Evolutionary conservation across 2,113 vertebrate genomes (phyloP).

Genomic region (Clupea harengus): DNA sequence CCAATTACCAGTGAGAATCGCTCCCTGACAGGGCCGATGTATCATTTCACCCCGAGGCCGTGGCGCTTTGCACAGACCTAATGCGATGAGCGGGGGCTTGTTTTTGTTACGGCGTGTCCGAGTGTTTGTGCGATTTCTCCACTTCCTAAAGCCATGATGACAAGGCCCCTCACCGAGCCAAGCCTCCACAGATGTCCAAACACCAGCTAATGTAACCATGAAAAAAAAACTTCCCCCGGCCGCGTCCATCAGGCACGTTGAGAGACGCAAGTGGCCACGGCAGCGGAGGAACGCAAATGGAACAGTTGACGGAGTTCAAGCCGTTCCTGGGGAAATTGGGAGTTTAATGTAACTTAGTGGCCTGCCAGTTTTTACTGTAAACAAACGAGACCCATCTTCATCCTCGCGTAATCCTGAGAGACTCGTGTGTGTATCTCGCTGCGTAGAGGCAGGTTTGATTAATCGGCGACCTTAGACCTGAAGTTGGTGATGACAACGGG

Average conservation of each 20-base stretch:
- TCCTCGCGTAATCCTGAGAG: slow-evolving; percentile 82
- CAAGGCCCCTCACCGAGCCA: slow-evolving; percentile 60
- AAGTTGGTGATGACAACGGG: slow-evolving; percentile 76
- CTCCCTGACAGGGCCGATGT: slow-evolving; percentile 63
- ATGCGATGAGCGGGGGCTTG: slow-evolving; percentile 69
- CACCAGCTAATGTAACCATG: slow-evolving; percentile 70
- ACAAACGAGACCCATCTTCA: slow-evolving; percentile 79
- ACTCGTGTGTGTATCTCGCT: slow-evolving; percentile 82
- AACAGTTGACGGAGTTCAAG: slow-evolving; percentile 73
- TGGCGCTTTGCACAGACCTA: slow-evolving; percentile 67
- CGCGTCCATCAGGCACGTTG: slow-evolving; percentile 10
- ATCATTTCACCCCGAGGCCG: slow-evolving; percentile 56
- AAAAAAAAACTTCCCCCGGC: slow-evolving; percentile 10
- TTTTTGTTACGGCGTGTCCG: slow-evolving; percentile 71
- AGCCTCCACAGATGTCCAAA: slow-evolving; percentile 74
- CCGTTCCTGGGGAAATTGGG: slow-evolving; percentile 59
- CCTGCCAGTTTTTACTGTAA: slow-evolving; percentile 74
- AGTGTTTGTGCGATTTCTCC: slow-evolving; percentile 76
- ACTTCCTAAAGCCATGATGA: slow-evolving; percentile 69
- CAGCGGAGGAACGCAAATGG: slow-evolving; percentile 65
- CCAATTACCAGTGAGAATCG: slow-evolving; percentile 66
- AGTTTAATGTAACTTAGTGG: slow-evolving; percentile 77
- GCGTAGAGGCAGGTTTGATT: slow-evolving; percentile 95
- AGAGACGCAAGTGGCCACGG: slow-evolving; percentile 13
- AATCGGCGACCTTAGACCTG: slow-evolving; percentile 82